Evolutionary conservation across 1,140 invertebrate species (phyloP), one percentile per base, ranked within the genome.

Genomic region (Drosophila grimshawi): DNA sequence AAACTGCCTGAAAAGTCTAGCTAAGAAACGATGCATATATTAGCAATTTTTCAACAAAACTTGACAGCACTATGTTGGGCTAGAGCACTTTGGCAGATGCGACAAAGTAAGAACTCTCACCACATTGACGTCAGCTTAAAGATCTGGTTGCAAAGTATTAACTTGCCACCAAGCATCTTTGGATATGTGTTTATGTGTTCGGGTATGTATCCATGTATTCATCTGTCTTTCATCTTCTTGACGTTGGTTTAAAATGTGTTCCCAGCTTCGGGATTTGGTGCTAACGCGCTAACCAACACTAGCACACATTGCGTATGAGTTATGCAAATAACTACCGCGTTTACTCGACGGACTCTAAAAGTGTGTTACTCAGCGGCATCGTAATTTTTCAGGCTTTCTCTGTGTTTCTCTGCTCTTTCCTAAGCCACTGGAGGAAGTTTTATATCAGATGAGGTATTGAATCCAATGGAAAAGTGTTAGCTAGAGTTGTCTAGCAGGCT

Each of bases 351-450:
- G 53, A 68, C 81, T 48, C 73, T 59, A 74, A 80, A 80, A 80
- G 73, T 77, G 67, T 66, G 67, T 86, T 85, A 77, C 81, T 83
- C 81, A 77, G 80, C 85, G 81, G 81, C 73, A 77, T 78, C 68
- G 65, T 81, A 81, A 83, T 59, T 83, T 55, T 80, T 79, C 39
- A 43, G 43, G 39, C 39, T 49, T 62, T 59, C 19, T 19, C 19
- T 19, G 19, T 48, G 39, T 32, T 59, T 57, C 29, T 6, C 59
- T 30, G n/a, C 48, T 6, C 5, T 10, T 10, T 8, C 11, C 37
- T 6, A 32, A 43, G 27, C 3, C 27, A 10, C 10, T 5, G 41
- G 19, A n/a, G 55, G 19, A 67, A 56, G 51, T 33, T 49, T 33
- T 33, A 56, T 66, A 30, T 48, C 33, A 52, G 32, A 5, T 35